Conservation (phyloP, 1,140 invertebrate genomes). For the Augochlora pura region DNA sequence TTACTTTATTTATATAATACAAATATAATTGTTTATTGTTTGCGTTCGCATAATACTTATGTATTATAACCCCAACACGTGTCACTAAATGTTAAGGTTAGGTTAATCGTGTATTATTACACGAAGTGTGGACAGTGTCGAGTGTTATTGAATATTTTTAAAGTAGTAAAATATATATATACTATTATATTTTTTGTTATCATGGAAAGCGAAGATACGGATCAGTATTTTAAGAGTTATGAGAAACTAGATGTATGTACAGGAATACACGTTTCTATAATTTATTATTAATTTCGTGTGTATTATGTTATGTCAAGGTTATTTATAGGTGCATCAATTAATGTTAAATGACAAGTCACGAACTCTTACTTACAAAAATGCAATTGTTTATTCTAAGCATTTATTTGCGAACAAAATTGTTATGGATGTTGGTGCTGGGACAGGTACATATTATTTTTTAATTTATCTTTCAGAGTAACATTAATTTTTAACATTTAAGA, state of each 20-base stretch:
- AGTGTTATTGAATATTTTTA: not conserved
- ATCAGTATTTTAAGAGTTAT: slow-evolving; percentile 71
- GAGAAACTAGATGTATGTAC: slow-evolving; percentile 70
- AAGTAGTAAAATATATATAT: not conserved
- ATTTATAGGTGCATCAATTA: slow-evolving; percentile 85
- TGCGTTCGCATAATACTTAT: not conserved
- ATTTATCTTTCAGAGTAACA: not conserved
- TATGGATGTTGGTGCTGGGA: slow-evolving; percentile 96
- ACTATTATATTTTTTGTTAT: not conserved
- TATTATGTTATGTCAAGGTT: slow-evolving; percentile 1
- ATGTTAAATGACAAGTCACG: slow-evolving; percentile 93
- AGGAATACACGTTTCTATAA: slow-evolving; percentile 27
- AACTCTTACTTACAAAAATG: slow-evolving; percentile 94
- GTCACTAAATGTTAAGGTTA: not conserved
- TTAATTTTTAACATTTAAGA: not conserved
- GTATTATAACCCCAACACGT: not conserved
- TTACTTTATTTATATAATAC: not conserved
- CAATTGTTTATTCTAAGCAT: slow-evolving; percentile 89
- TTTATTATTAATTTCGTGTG: not conserved
- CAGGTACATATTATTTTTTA: slow-evolving; percentile 73
- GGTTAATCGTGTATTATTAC: too few relatives aligned
- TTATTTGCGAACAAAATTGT: slow-evolving; percentile 89
- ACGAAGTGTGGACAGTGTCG: not conserved
- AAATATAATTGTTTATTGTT: not conserved
- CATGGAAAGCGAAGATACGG: slow-evolving; percentile 18